Evolutionary conservation across 2,888 invertebrate species (phyloP).

Genomic region (Lingula anatina): DNA sequence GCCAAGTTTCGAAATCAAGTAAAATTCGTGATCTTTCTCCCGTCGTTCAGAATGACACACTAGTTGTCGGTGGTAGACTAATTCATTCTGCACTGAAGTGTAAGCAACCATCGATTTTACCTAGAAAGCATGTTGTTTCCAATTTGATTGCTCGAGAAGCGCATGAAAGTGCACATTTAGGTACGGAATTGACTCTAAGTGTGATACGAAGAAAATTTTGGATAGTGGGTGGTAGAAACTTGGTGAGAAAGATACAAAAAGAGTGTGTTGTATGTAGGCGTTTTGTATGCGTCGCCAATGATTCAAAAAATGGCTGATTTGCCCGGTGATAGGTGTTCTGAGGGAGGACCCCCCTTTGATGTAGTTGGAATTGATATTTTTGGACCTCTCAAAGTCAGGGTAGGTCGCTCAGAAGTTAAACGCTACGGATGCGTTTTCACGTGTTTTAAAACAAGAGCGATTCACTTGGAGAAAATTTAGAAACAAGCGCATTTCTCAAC

Average conservation of each 20-base stretch:
- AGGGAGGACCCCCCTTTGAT: conserved; percentile 3
- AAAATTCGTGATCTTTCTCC: conserved; percentile 1
- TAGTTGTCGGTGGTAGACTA: conserved; percentile 6
- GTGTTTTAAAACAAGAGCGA: not conserved
- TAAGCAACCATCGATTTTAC: conserved; percentile 2
- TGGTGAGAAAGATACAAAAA: not conserved
- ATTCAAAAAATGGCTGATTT: conserved; percentile 5
- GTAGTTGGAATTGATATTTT: conserved; percentile 6
- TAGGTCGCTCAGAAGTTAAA: no score
- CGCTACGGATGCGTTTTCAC: not conserved
- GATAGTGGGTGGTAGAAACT: conserved; percentile 2
- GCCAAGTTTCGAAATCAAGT: no score
- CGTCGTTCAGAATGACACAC: conserved; percentile 1
- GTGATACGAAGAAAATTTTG: conserved; percentile 2
- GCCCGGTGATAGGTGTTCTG: not conserved
- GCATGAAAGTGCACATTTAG: conserved; percentile 2
- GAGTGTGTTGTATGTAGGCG: conserved; percentile 4
- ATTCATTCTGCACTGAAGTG: not conserved
- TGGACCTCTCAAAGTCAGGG: no score
- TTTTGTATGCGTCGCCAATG: not conserved
- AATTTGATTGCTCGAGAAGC: not conserved
- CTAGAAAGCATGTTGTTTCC: not conserved
- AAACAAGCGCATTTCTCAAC: not conserved
- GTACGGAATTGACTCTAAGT: conserved; percentile 3
- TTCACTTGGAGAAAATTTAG: not conserved